These are phyloP conservation scores for Stichopus chloronotus DNA, from an alignment of 35 echinoderm and acorn worm species.

Conservation along the genomic window DNA sequence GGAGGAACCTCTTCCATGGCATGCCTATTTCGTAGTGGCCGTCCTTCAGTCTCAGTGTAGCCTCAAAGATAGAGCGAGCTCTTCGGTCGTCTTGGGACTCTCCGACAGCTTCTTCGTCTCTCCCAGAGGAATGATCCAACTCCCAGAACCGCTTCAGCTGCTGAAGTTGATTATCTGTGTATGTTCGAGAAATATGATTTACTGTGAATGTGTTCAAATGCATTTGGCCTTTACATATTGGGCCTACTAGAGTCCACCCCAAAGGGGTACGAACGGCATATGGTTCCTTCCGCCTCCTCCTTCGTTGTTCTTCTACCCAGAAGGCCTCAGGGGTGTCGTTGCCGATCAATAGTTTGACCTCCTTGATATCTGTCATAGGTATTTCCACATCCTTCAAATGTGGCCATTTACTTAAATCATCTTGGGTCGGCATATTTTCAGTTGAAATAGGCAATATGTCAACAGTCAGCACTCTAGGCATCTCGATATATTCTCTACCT, in stretches of 20 bases:
- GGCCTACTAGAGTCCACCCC: slow-evolving; percentile 38
- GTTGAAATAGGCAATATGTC: slow-evolving; percentile 4
- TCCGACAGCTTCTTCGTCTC: not conserved
- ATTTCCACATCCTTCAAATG: slow-evolving; percentile 33
- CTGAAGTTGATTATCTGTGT: slow-evolving; percentile 26
- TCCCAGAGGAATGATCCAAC: slow-evolving; percentile 30
- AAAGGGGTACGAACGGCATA: slow-evolving; percentile 35
- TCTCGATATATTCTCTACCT: not conserved
- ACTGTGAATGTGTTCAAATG: not conserved
- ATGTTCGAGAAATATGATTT: not conserved
- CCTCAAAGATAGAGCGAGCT: not conserved
- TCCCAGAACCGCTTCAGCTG: slow-evolving; percentile 57
- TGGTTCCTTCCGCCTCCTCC: slow-evolving; percentile 48
- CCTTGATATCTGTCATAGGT: not conserved
- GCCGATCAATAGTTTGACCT: slow-evolving; percentile 71
- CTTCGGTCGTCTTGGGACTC: not conserved
- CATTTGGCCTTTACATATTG: not conserved
- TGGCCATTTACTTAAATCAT: slow-evolving; percentile 3
- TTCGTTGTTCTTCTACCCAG: slow-evolving; percentile 74
- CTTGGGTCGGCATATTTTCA: not conserved
- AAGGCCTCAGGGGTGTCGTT: slow-evolving; percentile 70
- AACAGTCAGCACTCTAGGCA: slow-evolving; percentile 22
- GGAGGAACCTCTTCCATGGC: slow-evolving; percentile 47
- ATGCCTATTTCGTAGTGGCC: slow-evolving; percentile 57
- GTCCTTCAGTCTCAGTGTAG: not conserved